Conservation (phyloP, 2,888 invertebrate genomes). For the Heliconius ismenius region DNA sequence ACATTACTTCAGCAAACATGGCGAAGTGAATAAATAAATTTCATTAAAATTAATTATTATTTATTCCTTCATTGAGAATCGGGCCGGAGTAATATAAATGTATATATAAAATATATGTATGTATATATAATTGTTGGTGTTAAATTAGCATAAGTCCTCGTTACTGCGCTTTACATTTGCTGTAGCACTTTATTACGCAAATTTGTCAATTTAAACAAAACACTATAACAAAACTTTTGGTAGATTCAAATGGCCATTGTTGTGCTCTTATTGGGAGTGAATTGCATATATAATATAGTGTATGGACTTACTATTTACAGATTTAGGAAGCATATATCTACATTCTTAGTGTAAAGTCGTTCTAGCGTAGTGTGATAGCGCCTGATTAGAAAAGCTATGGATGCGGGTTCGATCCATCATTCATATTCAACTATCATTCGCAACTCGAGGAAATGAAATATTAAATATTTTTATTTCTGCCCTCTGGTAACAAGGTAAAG, state of each 20-base stretch:
- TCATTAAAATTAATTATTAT: conserved; percentile 21
- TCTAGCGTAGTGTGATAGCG: no score
- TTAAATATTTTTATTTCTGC: no score
- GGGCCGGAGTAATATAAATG: conserved; percentile 6
- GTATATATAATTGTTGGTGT: not conserved
- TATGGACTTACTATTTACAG: no score
- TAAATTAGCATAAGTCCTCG: conserved; percentile 23
- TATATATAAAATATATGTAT: not conserved
- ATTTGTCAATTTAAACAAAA: conserved; percentile 34
- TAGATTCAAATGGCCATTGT: not conserved
- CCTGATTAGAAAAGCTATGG: no score
- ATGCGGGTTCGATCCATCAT: no score
- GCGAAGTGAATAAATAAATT: conserved; percentile 30
- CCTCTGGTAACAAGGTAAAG: not conserved
- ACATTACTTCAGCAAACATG: conserved; percentile 27
- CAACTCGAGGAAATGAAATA: not conserved
- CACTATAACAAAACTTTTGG: not conserved
- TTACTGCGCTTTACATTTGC: conserved; percentile 22
- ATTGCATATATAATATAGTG: no score
- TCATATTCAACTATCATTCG: no score
- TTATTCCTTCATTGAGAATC: conserved; percentile 24
- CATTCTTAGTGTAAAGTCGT: no score
- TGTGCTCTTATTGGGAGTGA: no score
- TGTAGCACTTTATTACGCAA: conserved; percentile 35
- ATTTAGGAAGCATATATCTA: no score